Evolutionary conservation across 2,113 vertebrate genomes (phyloP).

Genomic region (Xiphophorus hellerii): DNA sequence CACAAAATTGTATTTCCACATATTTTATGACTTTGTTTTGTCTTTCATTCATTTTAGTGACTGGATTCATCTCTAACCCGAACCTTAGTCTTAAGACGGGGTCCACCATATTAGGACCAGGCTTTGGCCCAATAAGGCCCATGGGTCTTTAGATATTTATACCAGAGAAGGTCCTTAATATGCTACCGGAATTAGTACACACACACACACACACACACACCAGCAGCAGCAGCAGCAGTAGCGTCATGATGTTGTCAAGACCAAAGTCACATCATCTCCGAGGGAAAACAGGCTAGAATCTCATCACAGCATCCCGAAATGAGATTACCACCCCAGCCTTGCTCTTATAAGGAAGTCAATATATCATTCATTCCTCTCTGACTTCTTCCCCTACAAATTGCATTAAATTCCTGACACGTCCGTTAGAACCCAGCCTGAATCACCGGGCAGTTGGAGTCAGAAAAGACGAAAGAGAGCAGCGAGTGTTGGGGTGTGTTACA

Average conservation of each 20-base stretch:
- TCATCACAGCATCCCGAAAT: conserved; percentile 74
- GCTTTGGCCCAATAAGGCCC: too few relatives aligned
- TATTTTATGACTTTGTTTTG: too few relatives aligned
- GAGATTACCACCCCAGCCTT: conserved; percentile 70
- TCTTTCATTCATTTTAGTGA: too few relatives aligned
- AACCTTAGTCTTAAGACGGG: neutral
- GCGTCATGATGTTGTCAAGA: conserved; percentile 62
- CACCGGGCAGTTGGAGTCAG: conserved; percentile 33
- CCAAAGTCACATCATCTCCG: conserved; percentile 74
- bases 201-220: conserved; percentile 2
- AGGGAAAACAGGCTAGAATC: conserved; percentile 75
- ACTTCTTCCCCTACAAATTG: conserved; percentile 68
- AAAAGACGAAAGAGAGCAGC: conserved; percentile 7
- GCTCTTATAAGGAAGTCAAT: conserved; percentile 76
- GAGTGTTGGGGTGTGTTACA: conserved; percentile 30
- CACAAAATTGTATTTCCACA: neutral
- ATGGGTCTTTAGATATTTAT: too few relatives aligned
- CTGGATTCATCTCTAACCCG: too few relatives aligned
- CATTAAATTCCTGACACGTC: conserved; percentile 68
- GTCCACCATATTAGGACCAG: too few relatives aligned
- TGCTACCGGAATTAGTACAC: neutral
- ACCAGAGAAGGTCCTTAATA: neutral
- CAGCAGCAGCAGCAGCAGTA: conserved; percentile 19
- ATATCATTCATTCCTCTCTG: conserved; percentile 71
- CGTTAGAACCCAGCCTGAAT: conserved; percentile 53